Conservation (phyloP, 1,140 invertebrate species). For the Paralvinella palmiformis region DNA sequence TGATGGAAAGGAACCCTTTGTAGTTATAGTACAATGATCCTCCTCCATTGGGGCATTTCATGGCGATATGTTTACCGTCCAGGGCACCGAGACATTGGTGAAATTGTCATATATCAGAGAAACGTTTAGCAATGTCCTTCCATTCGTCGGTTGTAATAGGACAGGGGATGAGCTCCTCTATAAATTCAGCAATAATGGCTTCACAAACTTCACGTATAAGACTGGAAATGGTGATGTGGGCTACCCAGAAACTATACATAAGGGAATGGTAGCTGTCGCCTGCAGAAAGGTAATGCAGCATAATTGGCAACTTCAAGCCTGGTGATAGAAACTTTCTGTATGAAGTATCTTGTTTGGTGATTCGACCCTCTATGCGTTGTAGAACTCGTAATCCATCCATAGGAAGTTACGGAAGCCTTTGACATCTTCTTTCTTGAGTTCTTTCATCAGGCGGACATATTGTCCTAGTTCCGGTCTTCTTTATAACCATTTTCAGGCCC, state of each 20-base stretch:
- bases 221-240: neutral
- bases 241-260: neutral
- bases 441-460: no score
- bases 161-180: neutral
- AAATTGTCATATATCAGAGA: conserved; percentile 15
- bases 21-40: conserved; percentile 21
- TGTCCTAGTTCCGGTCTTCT: no score
- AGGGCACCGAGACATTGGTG: conserved; percentile 20
- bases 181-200: neutral
- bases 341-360: no score
- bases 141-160: conserved; percentile 10
- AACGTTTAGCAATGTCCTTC: conserved; percentile 12
- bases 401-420: no score
- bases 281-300: no score
- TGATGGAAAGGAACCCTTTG: conserved; percentile 13
- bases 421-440: no score
- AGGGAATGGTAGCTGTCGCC: neutral
- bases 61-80: conserved; percentile 19
- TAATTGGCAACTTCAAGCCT: no score
- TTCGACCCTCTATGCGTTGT: no score
- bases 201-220: neutral
- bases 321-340: no score
- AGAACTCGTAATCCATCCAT: no score
- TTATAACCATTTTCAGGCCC: no score
- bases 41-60: neutral